Evolutionary conservation across 2,888 invertebrate genomes (phyloP), one percentile per base, ranked within the genome.

Genomic region (Synanthedon tipuliformis): DNA sequence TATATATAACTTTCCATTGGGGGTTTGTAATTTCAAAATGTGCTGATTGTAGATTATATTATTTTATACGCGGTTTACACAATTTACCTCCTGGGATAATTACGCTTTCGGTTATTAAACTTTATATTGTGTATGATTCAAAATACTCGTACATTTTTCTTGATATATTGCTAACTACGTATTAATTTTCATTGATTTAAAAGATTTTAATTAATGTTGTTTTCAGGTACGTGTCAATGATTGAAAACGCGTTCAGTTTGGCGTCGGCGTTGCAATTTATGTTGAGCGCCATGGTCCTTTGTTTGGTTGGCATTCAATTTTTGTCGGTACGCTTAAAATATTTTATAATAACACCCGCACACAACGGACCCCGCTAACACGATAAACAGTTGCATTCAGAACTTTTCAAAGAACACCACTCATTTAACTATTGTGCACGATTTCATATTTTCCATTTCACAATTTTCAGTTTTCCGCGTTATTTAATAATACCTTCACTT

Each of bases 271-370:
- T 87, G 51, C 88, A 88, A 63, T 86, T 88, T 59, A 88, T 88
- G 88, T 61, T 88, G 56, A 88, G 88, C 61, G 88, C 80, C 2
- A 85, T 87, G 82, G 87, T 88, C 1, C 76, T 88, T 15, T 88
- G 88, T 64, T 69, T 88, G 57, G 69, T 88, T 41, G 88, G 88
- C 52, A 73, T 88, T 50, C 83, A 87, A 60, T 83, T 88, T 67
- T 68, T 88, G 58, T 85, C 87, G 65, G 88, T 88, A 68, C 7
- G 40, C 13, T 10, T 45, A 45, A 45, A 45, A 45, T 45, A 45
- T 45, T 45, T 45, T 45, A 41, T 45, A 13, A 45, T 45, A 45
- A 15, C 11, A 12, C n/a, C 27, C 41, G 13, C 3, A 45, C 13
- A 45, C 41, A 45, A 45, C 4, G 41, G 5, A 41, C n/a, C 13